These are phyloP conservation scores for Ctenochaetus hawaiiensis DNA, from an alignment of 2,797 vertebrate species.

Conservation along the genomic window DNA sequence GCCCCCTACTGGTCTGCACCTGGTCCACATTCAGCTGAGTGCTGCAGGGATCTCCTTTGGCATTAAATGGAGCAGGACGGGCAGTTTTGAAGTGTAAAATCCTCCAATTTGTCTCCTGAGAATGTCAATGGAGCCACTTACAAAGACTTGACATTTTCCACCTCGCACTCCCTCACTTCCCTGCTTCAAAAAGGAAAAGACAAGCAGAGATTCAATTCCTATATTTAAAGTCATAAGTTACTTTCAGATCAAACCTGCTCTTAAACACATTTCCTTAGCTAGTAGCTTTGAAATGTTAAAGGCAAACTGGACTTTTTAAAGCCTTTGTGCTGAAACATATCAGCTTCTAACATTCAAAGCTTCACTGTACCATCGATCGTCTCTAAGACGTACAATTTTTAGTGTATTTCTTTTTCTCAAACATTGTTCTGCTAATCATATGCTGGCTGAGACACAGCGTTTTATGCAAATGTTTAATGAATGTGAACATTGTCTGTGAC, in stretches of 20 bases:
- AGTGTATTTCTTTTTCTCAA: not conserved
- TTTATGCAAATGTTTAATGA: not conserved
- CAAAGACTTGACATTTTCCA: slow-evolving; percentile 77
- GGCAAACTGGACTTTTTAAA: slow-evolving; percentile 15
- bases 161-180: slow-evolving; percentile 48
- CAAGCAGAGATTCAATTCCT: slow-evolving; percentile 63
- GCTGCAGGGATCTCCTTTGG: slow-evolving; percentile 69
- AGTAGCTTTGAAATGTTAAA: slow-evolving; percentile 32
- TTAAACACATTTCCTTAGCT: slow-evolving; percentile 41
- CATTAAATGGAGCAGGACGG: slow-evolving; percentile 77
- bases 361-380: not conserved
- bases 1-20: slow-evolving; percentile 73
- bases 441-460: not conserved
- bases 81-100: slow-evolving; percentile 80
- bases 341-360: not conserved
- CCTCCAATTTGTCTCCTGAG: slow-evolving; percentile 78
- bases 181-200: slow-evolving; percentile 67
- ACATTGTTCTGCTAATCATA: not conserved
- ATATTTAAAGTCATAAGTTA: slow-evolving; percentile 60
- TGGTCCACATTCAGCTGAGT: slow-evolving; percentile 25
- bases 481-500: slow-evolving; percentile 5
- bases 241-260: slow-evolving; percentile 55
- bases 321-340: slow-evolving; percentile 5
- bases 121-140: slow-evolving; percentile 72
- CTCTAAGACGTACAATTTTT: not conserved